Percentiles rank a stretch among this genome's conserved stretches.
Evolutionary conservation across 2,113 vertebrate species (phyloP).

Genomic region (Phycodurus eques): DNA sequence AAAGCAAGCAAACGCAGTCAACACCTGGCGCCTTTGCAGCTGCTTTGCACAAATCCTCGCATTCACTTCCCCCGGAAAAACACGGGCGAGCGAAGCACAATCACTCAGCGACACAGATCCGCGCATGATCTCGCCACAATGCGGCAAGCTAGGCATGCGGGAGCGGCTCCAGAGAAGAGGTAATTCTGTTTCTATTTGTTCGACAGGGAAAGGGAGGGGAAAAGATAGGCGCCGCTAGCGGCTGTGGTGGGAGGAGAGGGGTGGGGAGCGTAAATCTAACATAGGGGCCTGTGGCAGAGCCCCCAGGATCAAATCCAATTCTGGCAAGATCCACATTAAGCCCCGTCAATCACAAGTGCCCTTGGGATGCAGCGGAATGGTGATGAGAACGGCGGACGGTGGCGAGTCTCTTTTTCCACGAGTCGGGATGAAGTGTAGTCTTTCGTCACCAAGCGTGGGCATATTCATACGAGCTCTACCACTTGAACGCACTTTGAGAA

Average conservation of each 20-base stretch:
- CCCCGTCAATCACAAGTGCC: slow-evolving; percentile 84
- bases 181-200: slow-evolving; percentile 87
- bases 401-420: slow-evolving; percentile 50
- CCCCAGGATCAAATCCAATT: slow-evolving; percentile 89
- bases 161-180: slow-evolving; percentile 59
- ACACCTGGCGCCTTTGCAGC: slow-evolving; percentile 17
- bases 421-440: slow-evolving; percentile 55
- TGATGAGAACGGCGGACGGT: slow-evolving; percentile 70
- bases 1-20: slow-evolving; percentile 19
- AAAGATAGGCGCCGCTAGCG: slow-evolving; percentile 38
- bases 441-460: neutral
- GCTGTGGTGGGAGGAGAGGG: neutral
- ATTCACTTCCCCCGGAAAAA: slow-evolving; percentile 13
- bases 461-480: neutral
- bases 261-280: slow-evolving; percentile 76
- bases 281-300: slow-evolving; percentile 77
- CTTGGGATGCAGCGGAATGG: slow-evolving; percentile 82
- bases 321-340: slow-evolving; percentile 86
- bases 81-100: slow-evolving; percentile 45
- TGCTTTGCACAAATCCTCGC: slow-evolving; percentile 29
- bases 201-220: slow-evolving; percentile 56
- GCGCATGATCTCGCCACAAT: slow-evolving; percentile 69
- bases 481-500: neutral
- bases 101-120: slow-evolving; percentile 77
- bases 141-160: slow-evolving; percentile 43